Evolutionary conservation across 2,797 vertebrate species (phyloP).

Genomic region (Trachops cirrhosus): DNA sequence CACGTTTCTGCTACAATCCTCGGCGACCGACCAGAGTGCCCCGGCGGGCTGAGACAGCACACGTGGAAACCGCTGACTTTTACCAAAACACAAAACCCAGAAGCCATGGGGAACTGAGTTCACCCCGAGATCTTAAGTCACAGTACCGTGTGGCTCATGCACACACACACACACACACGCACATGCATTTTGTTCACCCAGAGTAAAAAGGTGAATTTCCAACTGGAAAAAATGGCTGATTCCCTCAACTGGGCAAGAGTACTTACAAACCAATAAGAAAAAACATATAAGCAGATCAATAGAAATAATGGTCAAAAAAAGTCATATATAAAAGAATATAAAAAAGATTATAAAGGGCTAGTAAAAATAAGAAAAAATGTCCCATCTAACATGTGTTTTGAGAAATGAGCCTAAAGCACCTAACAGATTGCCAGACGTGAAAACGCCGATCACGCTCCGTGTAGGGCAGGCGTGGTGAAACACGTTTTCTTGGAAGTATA

Average conservation of each 20-base stretch:
- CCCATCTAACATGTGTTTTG: not conserved
- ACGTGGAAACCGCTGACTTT: not conserved
- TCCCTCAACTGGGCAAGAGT: not conserved
- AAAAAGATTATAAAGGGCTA: not conserved
- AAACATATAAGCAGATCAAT: not conserved
- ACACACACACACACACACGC: no score
- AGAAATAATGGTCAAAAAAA: not conserved
- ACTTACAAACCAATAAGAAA: not conserved
- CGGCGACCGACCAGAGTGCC: not conserved
- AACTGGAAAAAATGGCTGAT: not conserved
- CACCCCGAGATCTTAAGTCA: not conserved
- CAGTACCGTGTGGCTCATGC: not conserved
- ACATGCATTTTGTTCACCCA: not conserved
- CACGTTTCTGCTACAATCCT: not conserved
- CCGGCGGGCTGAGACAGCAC: not conserved
- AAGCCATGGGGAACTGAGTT: not conserved
- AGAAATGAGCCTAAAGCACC: not conserved
- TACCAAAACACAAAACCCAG: not conserved
- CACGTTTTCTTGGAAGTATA: not conserved
- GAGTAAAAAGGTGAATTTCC: not conserved
- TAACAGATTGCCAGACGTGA: not conserved
- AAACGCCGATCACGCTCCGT: not conserved
- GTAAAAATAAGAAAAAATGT: not conserved
- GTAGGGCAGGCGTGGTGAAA: not conserved
- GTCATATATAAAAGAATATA: not conserved